phyloP scores from a whole-genome alignment of 2,888 invertebrate species.

The Rosalia funebris region DNA sequence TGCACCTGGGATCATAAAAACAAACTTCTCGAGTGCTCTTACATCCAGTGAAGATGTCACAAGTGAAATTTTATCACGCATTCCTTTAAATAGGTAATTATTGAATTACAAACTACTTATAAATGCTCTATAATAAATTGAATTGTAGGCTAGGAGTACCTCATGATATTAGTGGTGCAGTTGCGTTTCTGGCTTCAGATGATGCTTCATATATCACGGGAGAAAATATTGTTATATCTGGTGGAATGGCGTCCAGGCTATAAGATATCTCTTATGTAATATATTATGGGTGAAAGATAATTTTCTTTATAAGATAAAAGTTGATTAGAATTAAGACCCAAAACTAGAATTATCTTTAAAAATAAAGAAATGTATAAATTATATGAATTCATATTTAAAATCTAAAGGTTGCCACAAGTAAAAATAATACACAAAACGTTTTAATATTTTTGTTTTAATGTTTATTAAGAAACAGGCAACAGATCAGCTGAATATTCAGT shows the following conservation, averaged over 20 bases:
- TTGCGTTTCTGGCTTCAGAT: slow-evolving; percentile 75
- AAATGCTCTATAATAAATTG: neutral
- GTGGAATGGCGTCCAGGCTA: slow-evolving; percentile 71
- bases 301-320: too few relatives aligned
- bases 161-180: slow-evolving; percentile 71
- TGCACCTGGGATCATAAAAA: slow-evolving; percentile 91
- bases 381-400: too few relatives aligned
- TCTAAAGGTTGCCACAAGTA: too few relatives aligned
- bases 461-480: too few relatives aligned
- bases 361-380: too few relatives aligned
- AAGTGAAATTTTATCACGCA: slow-evolving; percentile 57
- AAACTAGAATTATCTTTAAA: too few relatives aligned
- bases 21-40: slow-evolving; percentile 85
- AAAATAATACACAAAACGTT: too few relatives aligned
- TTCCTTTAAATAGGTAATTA: slow-evolving; percentile 64
- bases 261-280: too few relatives aligned
- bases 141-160: slow-evolving; percentile 67
- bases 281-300: too few relatives aligned
- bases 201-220: slow-evolving; percentile 81
- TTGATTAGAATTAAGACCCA: too few relatives aligned
- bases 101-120: neutral
- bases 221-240: slow-evolving; percentile 73
- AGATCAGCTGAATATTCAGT: too few relatives aligned
- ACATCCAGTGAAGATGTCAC: slow-evolving; percentile 57
- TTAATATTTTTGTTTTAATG: too few relatives aligned